Evolutionary conservation across 2,113 vertebrate genomes (phyloP).

Genomic region (Toxotes jaculatrix): DNA sequence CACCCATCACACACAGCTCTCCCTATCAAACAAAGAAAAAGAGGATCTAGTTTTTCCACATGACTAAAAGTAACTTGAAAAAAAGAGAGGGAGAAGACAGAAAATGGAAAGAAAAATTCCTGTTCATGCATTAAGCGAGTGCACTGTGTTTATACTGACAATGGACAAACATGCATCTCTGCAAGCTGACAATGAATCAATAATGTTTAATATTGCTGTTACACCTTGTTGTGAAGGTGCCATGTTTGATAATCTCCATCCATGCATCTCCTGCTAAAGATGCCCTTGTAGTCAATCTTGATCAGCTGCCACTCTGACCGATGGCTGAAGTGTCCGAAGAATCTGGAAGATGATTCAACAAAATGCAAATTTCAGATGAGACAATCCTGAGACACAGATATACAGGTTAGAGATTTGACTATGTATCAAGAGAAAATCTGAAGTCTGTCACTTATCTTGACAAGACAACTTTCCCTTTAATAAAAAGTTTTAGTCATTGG

Average conservation of each 20-base stretch:
- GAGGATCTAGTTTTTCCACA: not conserved
- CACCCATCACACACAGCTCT: constrained; percentile 95
- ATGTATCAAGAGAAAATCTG: not conserved
- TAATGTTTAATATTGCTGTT: constrained; percentile 59
- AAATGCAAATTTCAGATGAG: constrained; percentile 27
- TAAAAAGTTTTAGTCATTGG: not conserved
- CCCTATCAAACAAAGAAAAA: constrained; percentile 82
- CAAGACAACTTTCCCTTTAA: not conserved
- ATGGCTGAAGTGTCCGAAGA: constrained; percentile 96
- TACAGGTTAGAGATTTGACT: not conserved
- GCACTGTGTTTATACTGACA: constrained; percentile 39
- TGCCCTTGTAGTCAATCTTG: constrained; percentile 95
- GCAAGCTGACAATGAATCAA: constrained; percentile 49
- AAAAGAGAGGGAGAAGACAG: not conserved
- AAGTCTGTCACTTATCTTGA: constrained; percentile 11
- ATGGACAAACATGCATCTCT: constrained; percentile 18
- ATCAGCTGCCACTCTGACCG: constrained; percentile 97
- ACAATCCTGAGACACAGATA: constrained; percentile 5
- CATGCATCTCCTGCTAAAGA: constrained; percentile 89
- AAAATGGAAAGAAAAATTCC: not conserved
- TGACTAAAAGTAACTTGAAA: constrained; percentile 1
- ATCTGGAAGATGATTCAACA: constrained; percentile 64
- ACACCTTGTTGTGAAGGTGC: constrained; percentile 94
- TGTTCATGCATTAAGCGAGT: constrained; percentile 1
- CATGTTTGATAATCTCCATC: constrained; percentile 95